phyloP scores from a whole-genome alignment of 2,888 invertebrate species.

The Hirtodrosophila confusa region DNA sequence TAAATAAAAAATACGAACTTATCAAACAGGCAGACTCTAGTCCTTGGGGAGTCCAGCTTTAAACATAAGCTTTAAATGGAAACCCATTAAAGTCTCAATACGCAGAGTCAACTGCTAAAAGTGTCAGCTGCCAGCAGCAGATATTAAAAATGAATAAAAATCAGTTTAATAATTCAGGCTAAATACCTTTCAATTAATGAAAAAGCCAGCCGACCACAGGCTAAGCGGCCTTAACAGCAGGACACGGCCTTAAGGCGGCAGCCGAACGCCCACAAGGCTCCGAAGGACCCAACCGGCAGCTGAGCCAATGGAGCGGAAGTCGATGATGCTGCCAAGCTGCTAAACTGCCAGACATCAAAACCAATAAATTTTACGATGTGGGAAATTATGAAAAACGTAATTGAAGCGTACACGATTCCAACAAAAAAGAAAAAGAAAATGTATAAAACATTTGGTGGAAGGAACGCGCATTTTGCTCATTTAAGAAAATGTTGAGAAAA shows the following conservation, averaged over 20 bases:
- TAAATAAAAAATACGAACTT: slow-evolving; percentile 4
- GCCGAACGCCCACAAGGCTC: slow-evolving; percentile 24
- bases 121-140: slow-evolving; percentile 17
- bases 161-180: slow-evolving; percentile 74
- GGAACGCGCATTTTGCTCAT: slow-evolving; percentile 35
- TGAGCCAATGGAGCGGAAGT: slow-evolving; percentile 70
- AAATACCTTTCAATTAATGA: slow-evolving; percentile 70
- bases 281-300: slow-evolving; percentile 35
- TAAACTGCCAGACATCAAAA: slow-evolving; percentile 53
- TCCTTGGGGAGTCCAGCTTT: slow-evolving; percentile 35
- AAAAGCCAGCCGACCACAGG: slow-evolving; percentile 32
- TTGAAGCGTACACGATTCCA: slow-evolving; percentile 53
- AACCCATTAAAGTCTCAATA: slow-evolving; percentile 58
- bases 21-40: too few relatives aligned
- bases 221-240: slow-evolving; percentile 20
- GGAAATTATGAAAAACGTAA: slow-evolving; percentile 75
- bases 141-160: slow-evolving; percentile 68
- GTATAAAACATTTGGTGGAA: background rate
- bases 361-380: slow-evolving; percentile 73
- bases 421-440: slow-evolving; percentile 12
- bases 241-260: slow-evolving; percentile 1
- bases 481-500: slow-evolving; percentile 13
- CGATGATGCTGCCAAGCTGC: slow-evolving; percentile 36
- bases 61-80: slow-evolving; percentile 59
- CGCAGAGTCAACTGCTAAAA: slow-evolving; percentile 21